Evolutionary conservation across 2,888 invertebrate genomes (phyloP).

Genomic region (Sphecodes monilicornis): DNA sequence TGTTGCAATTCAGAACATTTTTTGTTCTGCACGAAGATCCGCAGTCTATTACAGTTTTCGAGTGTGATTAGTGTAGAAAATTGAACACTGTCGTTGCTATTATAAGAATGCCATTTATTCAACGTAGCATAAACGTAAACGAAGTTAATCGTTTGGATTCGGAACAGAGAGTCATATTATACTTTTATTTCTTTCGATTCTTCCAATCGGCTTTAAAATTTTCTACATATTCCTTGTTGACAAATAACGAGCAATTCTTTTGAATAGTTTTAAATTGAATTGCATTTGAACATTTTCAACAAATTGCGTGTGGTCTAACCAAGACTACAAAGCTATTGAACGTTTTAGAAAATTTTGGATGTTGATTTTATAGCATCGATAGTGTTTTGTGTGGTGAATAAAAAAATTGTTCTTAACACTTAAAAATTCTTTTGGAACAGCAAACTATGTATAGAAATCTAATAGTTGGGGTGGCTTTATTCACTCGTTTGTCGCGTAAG

Average conservation of each 20-base stretch:
- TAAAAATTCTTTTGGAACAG: conserved; percentile 5
- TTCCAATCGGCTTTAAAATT: neutral
- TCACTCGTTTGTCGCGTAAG: neutral
- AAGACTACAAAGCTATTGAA: neutral
- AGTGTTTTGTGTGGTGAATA: neutral
- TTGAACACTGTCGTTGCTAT: neutral
- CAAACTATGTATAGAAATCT: neutral
- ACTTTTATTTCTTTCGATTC: too few relatives aligned
- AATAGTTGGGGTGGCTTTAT: neutral
- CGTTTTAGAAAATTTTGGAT: neutral
- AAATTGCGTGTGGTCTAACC: too few relatives aligned
- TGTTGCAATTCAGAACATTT: too few relatives aligned
- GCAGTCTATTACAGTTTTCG: too few relatives aligned
- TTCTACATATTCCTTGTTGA: neutral
- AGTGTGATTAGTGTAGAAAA: neutral
- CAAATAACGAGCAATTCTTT: neutral
- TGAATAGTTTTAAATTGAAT: neutral
- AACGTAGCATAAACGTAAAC: neutral
- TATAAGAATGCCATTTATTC: neutral
- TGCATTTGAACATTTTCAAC: neutral
- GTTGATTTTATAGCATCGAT: neutral
- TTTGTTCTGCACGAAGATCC: too few relatives aligned
- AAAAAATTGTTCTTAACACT: neutral
- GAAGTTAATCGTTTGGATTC: neutral
- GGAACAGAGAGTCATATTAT: too few relatives aligned